A percentile compares a stretch with the other conserved stretches of the same genome.
phyloP scores from a whole-genome alignment of 2,797 vertebrate species.

The Malurus leucopterus region DNA sequence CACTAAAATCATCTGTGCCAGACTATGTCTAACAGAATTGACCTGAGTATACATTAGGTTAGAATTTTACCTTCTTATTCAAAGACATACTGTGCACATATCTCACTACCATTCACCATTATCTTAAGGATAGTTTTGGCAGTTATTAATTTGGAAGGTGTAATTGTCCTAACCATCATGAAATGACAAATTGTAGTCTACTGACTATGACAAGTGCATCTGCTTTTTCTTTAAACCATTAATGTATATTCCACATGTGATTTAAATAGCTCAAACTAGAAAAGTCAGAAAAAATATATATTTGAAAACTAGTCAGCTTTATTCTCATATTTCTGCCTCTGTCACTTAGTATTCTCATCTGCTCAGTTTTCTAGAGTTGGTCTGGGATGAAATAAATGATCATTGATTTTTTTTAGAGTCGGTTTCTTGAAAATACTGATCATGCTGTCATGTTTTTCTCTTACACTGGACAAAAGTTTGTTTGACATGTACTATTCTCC shows the following conservation, averaged over 20 bases:
- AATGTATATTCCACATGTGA: background rate
- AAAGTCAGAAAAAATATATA: background rate
- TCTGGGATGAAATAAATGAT: background rate
- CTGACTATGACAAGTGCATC: background rate
- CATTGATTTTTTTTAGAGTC: background rate
- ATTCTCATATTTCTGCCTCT: background rate
- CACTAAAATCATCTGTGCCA: background rate
- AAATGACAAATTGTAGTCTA: conserved; percentile 18
- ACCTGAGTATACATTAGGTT: background rate
- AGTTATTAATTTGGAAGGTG: background rate
- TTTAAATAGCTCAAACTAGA: background rate
- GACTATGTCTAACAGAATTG: background rate
- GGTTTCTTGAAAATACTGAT: background rate
- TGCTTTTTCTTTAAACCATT: background rate
- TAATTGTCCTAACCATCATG: background rate
- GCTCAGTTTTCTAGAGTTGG: background rate
- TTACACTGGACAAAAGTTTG: background rate
- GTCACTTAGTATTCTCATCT: background rate
- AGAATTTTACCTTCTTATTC: background rate
- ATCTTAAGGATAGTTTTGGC: background rate
- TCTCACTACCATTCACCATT: background rate
- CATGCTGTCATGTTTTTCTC: background rate
- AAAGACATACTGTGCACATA: background rate
- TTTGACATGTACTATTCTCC: background rate
- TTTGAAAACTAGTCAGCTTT: background rate